Evolutionary conservation across 2,113 vertebrate species (phyloP).

Genomic region (Tupaia tana): DNA sequence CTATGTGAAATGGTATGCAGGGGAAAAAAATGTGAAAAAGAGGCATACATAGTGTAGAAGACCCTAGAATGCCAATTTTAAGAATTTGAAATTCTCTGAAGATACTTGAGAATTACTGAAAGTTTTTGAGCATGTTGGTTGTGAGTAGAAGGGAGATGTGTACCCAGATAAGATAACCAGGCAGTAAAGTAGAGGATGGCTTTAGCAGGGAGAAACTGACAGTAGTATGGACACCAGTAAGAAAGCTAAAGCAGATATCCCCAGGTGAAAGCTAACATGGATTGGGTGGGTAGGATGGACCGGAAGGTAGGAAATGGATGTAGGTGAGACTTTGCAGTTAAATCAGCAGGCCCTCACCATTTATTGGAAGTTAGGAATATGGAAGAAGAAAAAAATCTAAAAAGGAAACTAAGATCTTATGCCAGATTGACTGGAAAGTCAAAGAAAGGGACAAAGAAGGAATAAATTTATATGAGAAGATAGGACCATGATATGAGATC

Average conservation of each 20-base stretch:
- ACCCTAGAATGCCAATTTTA: background rate
- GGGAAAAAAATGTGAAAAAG: background rate
- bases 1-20: background rate
- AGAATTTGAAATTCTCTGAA: conserved; percentile 29
- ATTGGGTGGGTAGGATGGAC: background rate
- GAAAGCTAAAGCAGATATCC: background rate
- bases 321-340: background rate
- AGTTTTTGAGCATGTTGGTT: background rate
- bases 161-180: background rate
- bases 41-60: background rate
- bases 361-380: background rate
- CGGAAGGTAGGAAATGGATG: background rate
- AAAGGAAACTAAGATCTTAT: conserved; percentile 35
- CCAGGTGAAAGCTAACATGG: background rate
- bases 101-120: background rate
- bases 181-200: background rate
- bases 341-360: background rate
- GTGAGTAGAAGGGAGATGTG: background rate
- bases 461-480: background rate
- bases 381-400: background rate
- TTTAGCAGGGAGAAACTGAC: background rate
- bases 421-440: background rate
- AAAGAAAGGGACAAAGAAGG: background rate
- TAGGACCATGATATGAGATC: background rate
- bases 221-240: background rate